phyloP scores from a whole-genome alignment of 2,113 vertebrate species.

The Columba livia region DNA sequence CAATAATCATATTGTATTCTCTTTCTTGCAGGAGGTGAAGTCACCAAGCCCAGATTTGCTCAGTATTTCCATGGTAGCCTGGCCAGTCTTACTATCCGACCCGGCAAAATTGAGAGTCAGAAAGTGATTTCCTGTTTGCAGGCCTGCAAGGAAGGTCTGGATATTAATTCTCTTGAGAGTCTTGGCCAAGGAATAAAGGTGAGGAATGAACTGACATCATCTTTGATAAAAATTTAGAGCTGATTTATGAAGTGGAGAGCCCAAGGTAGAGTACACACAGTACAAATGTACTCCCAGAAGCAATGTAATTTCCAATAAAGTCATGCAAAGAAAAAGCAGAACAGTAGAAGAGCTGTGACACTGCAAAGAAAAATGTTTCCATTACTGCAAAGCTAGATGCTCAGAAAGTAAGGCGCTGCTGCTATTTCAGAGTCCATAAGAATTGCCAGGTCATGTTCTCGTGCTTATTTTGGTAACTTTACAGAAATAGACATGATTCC shows the following conservation, averaged over 20 bases:
- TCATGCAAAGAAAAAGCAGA: slow-evolving; percentile 21
- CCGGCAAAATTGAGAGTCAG: slow-evolving; percentile 95
- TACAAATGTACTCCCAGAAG: neutral
- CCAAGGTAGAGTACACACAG: neutral
- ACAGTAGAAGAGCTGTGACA: neutral
- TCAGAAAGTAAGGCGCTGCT: neutral
- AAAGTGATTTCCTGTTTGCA: slow-evolving; percentile 98
- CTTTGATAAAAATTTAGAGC: slow-evolving; percentile 37
- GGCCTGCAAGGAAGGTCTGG: slow-evolving; percentile 96
- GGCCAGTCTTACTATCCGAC: slow-evolving; percentile 91
- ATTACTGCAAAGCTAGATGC: neutral
- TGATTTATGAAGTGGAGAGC: slow-evolving; percentile 43
- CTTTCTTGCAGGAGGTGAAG: slow-evolving; percentile 87
- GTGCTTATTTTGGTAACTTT: neutral
- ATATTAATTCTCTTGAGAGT: slow-evolving; percentile 94
- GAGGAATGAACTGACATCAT: slow-evolving; percentile 48
- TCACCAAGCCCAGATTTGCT: slow-evolving; percentile 91
- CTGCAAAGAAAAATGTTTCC: neutral
- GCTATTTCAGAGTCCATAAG: neutral
- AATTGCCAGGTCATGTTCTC: neutral
- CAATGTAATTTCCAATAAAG: slow-evolving; percentile 3
- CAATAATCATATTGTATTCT: neutral
- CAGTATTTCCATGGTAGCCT: slow-evolving; percentile 96
- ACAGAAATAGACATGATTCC: neutral
- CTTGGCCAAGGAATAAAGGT: slow-evolving; percentile 95